A percentile compares a stretch with the other conserved stretches of the same genome.
Evolutionary conservation across 2,888 invertebrate genomes (phyloP).

Genomic region (Cyclophora punctaria): DNA sequence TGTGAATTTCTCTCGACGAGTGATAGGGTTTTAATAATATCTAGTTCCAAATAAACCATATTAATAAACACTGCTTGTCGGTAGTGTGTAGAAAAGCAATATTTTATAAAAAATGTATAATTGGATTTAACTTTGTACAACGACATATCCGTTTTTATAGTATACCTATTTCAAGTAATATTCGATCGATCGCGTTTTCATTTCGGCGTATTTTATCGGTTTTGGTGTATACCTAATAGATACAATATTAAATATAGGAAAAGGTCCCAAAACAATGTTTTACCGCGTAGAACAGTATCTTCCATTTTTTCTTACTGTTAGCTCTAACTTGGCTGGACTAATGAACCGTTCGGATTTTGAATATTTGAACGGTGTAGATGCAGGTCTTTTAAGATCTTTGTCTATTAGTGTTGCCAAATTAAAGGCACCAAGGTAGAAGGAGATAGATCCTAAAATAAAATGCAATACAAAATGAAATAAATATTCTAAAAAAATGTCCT

Average conservation of each 20-base stretch:
- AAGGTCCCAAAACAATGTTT: slow-evolving; percentile 28
- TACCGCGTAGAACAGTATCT: slow-evolving; percentile 16
- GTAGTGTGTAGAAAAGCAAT: slow-evolving; percentile 65
- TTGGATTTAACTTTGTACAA: slow-evolving; percentile 52
- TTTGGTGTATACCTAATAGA: slow-evolving; percentile 27
- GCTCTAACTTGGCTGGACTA: slow-evolving; percentile 33
- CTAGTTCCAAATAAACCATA: slow-evolving; percentile 36
- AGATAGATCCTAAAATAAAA: slow-evolving; percentile 7
- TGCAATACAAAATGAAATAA: slow-evolving; percentile 33
- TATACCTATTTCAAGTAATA: slow-evolving; percentile 46
- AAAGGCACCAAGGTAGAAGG: slow-evolving; percentile 20
- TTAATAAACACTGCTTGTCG: slow-evolving; percentile 45
- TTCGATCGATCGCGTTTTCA: slow-evolving; percentile 38
- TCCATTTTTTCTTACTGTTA: slow-evolving; percentile 12
- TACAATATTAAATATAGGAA: slow-evolving; percentile 25
- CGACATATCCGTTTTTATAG: slow-evolving; percentile 67
- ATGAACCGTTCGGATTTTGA: slow-evolving; percentile 5
- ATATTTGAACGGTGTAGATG: background rate
- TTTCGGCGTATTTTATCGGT: slow-evolving; percentile 39
- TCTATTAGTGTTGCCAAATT: slow-evolving; percentile 28
- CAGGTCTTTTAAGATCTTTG: background rate
- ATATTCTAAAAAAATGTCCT: slow-evolving; percentile 42
- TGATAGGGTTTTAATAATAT: slow-evolving; percentile 45
- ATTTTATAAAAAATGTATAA: slow-evolving; percentile 52
- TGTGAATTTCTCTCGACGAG: slow-evolving; percentile 45